A percentile compares a stretch with the other conserved stretches of the same genome.
phyloP scores from a whole-genome alignment of 2,113 vertebrate species.

The Galemys pyrenaicus region DNA sequence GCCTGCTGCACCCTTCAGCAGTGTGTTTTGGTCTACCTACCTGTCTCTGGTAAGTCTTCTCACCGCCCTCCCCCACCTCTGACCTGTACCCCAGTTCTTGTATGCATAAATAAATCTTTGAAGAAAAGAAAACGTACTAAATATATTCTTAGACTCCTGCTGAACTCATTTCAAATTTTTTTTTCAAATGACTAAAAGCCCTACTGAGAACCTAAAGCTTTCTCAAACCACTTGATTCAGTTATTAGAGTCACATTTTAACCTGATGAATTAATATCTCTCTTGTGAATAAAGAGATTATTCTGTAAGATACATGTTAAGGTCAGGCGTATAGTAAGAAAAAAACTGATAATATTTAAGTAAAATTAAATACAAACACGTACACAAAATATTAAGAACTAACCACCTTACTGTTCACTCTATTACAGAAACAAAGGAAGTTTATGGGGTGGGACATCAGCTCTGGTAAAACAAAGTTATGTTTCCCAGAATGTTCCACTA shows the following conservation, averaged over 20 bases:
- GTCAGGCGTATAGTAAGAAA: constrained; percentile 17
- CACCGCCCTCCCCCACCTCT: too few species aligned
- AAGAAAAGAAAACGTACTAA: neutral
- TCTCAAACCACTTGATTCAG: constrained; percentile 57
- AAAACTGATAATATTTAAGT: constrained; percentile 19
- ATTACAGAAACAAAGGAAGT: neutral
- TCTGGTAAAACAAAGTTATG: neutral
- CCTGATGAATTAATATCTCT: constrained; percentile 58
- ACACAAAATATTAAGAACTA: neutral
- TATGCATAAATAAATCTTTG: too few species aligned
- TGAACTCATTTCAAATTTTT: constrained; percentile 51
- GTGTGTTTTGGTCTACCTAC: too few species aligned
- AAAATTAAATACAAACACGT: constrained; percentile 50
- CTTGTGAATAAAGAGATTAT: neutral
- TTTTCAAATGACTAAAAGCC: constrained; percentile 57
- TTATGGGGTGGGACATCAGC: neutral
- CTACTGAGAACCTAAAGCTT: constrained; percentile 64
- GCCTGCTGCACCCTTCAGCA: too few species aligned
- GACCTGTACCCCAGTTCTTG: too few species aligned
- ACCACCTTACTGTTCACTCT: neutral
- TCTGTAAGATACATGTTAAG: constrained; percentile 14
- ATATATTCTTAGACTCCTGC: constrained; percentile 66
- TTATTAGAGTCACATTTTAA: constrained; percentile 50
- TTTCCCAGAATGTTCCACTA: neutral
- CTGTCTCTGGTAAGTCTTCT: too few species aligned